Evolutionary conservation across 2,888 invertebrate genomes (phyloP).

Genomic region (Drosophila pseudotalamancana): DNA sequence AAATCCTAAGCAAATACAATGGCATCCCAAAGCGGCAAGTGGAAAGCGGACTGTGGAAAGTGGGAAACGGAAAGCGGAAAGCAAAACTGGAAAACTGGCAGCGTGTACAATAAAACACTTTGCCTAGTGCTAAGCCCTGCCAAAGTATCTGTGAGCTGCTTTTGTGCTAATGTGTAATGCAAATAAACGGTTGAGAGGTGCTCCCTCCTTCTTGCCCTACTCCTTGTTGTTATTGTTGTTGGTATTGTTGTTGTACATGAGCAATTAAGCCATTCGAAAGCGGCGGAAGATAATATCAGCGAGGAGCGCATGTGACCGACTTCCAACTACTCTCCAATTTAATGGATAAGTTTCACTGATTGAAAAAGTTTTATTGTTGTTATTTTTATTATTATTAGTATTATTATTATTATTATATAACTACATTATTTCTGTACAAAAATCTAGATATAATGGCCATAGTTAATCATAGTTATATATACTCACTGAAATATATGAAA

Average conservation of each 20-base stretch:
- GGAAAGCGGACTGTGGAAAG: neutral
- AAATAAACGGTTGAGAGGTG: constrained; percentile 44
- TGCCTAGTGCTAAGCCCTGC: constrained; percentile 45
- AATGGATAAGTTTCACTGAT: neutral
- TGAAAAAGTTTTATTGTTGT: neutral
- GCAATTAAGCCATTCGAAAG: constrained; percentile 51
- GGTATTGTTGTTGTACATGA: constrained; percentile 25
- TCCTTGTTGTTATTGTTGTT: neutral
- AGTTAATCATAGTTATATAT: no score
- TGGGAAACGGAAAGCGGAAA: constrained; percentile 3
- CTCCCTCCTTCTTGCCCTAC: constrained; percentile 1
- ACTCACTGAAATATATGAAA: no score
- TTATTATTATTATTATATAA: no score
- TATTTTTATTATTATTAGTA: neutral
- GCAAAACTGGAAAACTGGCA: neutral
- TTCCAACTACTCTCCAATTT: constrained; percentile 10
- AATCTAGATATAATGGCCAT: no score
- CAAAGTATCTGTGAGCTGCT: constrained; percentile 60
- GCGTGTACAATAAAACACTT: constrained; percentile 50
- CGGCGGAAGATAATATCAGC: constrained; percentile 15
- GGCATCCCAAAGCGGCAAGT: constrained; percentile 19
- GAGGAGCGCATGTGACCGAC: constrained; percentile 9
- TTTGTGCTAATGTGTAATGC: constrained; percentile 62
- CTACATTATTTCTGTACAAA: no score
- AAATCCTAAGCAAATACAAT: constrained; percentile 58